Conservation (phyloP, 2,888 invertebrate genomes). For the Isotomurus palustris region DNA sequence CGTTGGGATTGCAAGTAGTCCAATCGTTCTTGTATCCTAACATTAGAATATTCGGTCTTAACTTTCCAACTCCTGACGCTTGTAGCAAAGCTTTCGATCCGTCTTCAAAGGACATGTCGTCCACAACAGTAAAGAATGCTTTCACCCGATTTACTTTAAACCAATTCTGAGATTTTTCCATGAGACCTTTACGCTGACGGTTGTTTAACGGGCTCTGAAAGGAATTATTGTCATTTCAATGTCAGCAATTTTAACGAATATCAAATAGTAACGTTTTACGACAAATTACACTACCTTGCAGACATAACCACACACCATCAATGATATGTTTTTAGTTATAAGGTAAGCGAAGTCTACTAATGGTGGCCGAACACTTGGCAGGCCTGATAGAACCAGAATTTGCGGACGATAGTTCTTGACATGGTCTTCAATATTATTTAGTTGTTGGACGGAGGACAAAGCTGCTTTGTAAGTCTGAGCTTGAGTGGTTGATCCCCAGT, state of each 20-base stretch:
- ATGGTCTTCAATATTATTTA: slow-evolving; percentile 78
- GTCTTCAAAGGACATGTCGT: slow-evolving; percentile 46
- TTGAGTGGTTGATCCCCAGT: slow-evolving; percentile 96
- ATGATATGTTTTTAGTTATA: slow-evolving; percentile 84
- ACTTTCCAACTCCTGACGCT: slow-evolving; percentile 56
- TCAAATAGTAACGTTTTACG: background rate
- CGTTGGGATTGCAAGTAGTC: slow-evolving; percentile 51
- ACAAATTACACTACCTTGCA: slow-evolving; percentile 31
- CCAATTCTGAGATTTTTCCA: slow-evolving; percentile 49
- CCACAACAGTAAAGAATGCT: slow-evolving; percentile 54
- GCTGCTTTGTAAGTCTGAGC: slow-evolving; percentile 94
- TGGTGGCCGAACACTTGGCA: slow-evolving; percentile 78
- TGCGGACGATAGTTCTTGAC: slow-evolving; percentile 98
- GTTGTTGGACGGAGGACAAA: slow-evolving; percentile 69
- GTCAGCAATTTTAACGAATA: background rate
- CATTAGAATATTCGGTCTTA: slow-evolving; percentile 51
- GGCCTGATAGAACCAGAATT: slow-evolving; percentile 76
- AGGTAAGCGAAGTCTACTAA: slow-evolving; percentile 84
- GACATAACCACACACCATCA: slow-evolving; percentile 86
- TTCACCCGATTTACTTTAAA: slow-evolving; percentile 54
- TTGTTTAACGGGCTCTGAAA: slow-evolving; percentile 36
- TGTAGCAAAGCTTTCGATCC: slow-evolving; percentile 49
- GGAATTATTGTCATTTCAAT: background rate
- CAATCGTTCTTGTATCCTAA: slow-evolving; percentile 58
- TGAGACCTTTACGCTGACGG: slow-evolving; percentile 32